phyloP scores from a whole-genome alignment of 2,888 invertebrate genomes.

The Neoascia interrupta region DNA sequence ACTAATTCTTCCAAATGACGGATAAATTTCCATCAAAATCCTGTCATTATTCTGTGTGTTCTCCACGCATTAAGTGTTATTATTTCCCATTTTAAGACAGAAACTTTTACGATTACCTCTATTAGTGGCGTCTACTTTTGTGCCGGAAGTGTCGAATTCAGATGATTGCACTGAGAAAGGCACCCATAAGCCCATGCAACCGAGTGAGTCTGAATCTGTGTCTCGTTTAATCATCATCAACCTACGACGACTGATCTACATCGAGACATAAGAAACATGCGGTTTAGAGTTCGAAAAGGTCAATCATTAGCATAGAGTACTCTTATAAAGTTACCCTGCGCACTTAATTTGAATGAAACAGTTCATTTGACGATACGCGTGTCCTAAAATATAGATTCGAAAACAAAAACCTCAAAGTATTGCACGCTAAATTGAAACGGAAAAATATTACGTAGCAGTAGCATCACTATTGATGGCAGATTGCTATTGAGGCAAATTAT shows the following conservation, averaged over 20 bases:
- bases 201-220: slow-evolving; percentile 2
- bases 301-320: slow-evolving; percentile 45
- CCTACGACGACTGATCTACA: slow-evolving; percentile 21
- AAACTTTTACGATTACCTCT: slow-evolving; percentile 47
- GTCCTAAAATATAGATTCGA: slow-evolving; percentile 23
- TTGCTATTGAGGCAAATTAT: slow-evolving; percentile 68
- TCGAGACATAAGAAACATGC: slow-evolving; percentile 10
- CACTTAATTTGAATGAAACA: slow-evolving; percentile 15
- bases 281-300: slow-evolving; percentile 41
- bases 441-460: slow-evolving; percentile 34
- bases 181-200: slow-evolving; percentile 38
- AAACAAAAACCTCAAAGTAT: slow-evolving; percentile 3
- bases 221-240: slow-evolving; percentile 55
- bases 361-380: slow-evolving; percentile 24
- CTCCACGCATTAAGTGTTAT: too few species aligned
- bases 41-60: too few species aligned
- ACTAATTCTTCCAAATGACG: too few species aligned
- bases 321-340: slow-evolving; percentile 37
- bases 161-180: slow-evolving; percentile 50
- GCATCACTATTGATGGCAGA: slow-evolving; percentile 56
- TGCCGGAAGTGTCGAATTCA: slow-evolving; percentile 67
- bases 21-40: too few species aligned
- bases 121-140: slow-evolving; percentile 51
- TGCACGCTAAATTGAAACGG: slow-evolving; percentile 30
- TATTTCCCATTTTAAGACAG: too few species aligned